These are phyloP conservation scores for Podarcis siculus DNA, from an alignment of 2,797 vertebrate species.

Conservation along the genomic window DNA sequence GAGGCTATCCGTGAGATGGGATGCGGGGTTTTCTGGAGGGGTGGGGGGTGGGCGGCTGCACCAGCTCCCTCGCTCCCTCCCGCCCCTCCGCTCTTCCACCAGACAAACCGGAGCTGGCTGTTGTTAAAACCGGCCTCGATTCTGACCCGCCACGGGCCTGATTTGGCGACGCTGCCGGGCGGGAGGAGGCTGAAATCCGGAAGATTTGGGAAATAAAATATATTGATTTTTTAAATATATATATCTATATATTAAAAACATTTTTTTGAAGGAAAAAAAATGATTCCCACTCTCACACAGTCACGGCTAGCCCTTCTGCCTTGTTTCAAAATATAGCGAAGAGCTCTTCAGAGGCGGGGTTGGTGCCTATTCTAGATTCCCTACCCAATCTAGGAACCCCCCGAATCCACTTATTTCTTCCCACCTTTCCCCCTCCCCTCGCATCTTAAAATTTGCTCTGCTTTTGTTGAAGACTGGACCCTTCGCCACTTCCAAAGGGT, in stretches of 20 bases:
- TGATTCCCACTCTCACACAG: constrained; percentile 1
- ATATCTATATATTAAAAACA: not conserved
- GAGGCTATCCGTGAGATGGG: constrained; percentile 60
- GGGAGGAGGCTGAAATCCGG: constrained; percentile 23
- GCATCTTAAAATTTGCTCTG: constrained; percentile 32
- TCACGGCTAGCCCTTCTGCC: constrained; percentile 37
- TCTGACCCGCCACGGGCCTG: constrained; percentile 55
- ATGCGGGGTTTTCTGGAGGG: constrained; percentile 27
- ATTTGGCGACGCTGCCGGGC: constrained; percentile 45
- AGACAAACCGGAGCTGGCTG: constrained; percentile 68
- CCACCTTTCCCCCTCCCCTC: constrained; percentile 11
- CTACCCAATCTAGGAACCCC: constrained; percentile 10
- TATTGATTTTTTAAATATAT: not conserved
- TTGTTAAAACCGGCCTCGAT: constrained; percentile 69
- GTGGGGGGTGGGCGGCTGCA: constrained; percentile 8
- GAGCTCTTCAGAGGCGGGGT: constrained; percentile 31
- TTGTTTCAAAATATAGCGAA: constrained; percentile 27
- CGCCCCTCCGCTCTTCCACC: constrained; percentile 45
- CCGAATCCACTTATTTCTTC: not conserved
- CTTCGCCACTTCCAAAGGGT: constrained; percentile 71
- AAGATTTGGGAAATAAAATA: constrained; percentile 24
- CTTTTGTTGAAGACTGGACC: constrained; percentile 59
- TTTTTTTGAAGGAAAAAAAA: not conserved
- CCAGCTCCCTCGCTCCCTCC: constrained; percentile 46
- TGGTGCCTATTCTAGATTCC: constrained; percentile 51